Conservation (phyloP, 2,888 invertebrate species). For the Dynastes hyllus region DNA sequence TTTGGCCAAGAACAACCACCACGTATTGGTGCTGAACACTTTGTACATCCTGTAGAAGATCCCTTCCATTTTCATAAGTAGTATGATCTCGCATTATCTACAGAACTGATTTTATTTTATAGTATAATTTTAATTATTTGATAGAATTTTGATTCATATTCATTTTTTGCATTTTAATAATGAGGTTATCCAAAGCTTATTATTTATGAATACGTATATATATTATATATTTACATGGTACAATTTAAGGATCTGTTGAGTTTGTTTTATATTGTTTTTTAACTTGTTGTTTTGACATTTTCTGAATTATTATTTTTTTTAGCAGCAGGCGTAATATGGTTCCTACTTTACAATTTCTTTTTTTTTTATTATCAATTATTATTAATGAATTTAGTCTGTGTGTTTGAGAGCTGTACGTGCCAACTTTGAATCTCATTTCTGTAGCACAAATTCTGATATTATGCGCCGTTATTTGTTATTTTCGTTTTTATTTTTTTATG, state of each 20-base stretch:
- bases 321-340: constrained; percentile 66
- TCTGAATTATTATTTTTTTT: constrained; percentile 61
- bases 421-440: constrained; percentile 60
- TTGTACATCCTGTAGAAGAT: constrained; percentile 91
- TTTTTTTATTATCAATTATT: constrained; percentile 65
- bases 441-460: constrained; percentile 59
- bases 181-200: constrained; percentile 60
- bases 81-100: constrained; percentile 70
- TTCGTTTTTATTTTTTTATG: constrained; percentile 49
- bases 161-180: constrained; percentile 56
- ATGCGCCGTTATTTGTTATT: constrained; percentile 56
- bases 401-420: constrained; percentile 60
- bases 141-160: constrained; percentile 53
- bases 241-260: constrained; percentile 55
- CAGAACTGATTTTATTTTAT: constrained; percentile 70
- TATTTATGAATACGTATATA: constrained; percentile 56
- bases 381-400: constrained; percentile 59
- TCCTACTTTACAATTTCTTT: constrained; percentile 61
- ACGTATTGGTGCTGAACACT: constrained; percentile 96
- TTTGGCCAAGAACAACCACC: constrained; percentile 98
- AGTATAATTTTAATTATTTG: constrained; percentile 56
- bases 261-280: constrained; percentile 59
- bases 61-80: constrained; percentile 66
- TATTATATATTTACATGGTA: constrained; percentile 48
- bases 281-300: constrained; percentile 59